Evolutionary conservation across 2,797 vertebrate genomes (phyloP).

Genomic region (Artibeus jamaicensis): DNA sequence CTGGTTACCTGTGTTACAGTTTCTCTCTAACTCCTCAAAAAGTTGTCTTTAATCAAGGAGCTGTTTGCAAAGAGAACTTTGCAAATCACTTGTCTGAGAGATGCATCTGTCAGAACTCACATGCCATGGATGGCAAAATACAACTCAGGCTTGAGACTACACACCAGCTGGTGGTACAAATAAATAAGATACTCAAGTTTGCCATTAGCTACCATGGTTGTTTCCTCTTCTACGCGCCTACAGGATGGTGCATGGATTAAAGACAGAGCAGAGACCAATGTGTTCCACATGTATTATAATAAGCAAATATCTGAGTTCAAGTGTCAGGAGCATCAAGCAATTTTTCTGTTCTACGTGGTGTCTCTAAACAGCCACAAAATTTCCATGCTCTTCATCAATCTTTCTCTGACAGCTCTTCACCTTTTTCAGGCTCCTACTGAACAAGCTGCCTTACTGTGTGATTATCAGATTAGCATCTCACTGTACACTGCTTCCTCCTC

Average conservation of each 20-base stretch:
- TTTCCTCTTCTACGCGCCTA: background rate
- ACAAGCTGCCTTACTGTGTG: background rate
- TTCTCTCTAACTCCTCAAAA: rapidly evolving
- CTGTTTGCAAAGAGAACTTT: background rate
- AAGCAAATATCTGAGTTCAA: background rate
- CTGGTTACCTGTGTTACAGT: background rate
- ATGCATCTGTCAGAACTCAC: background rate
- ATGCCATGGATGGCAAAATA: background rate
- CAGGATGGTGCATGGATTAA: background rate
- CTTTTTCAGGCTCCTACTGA: background rate
- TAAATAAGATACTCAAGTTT: background rate
- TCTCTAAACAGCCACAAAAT: background rate
- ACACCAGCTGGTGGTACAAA: background rate
- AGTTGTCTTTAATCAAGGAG: background rate
- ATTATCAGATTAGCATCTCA: background rate
- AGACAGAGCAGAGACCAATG: background rate
- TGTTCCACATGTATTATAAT: background rate
- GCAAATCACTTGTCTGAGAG: background rate
- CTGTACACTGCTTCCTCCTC: background rate
- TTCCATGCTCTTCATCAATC: conserved; percentile 20
- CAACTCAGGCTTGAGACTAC: background rate
- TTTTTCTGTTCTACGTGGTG: background rate
- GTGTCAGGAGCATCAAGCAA: background rate
- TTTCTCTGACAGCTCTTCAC: conserved; percentile 41
- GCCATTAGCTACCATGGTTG: background rate